Percentiles rank a stretch among this genome's conserved stretches.
phyloP scores from a whole-genome alignment of 2,113 vertebrate species.

The Lampris incognitus region DNA sequence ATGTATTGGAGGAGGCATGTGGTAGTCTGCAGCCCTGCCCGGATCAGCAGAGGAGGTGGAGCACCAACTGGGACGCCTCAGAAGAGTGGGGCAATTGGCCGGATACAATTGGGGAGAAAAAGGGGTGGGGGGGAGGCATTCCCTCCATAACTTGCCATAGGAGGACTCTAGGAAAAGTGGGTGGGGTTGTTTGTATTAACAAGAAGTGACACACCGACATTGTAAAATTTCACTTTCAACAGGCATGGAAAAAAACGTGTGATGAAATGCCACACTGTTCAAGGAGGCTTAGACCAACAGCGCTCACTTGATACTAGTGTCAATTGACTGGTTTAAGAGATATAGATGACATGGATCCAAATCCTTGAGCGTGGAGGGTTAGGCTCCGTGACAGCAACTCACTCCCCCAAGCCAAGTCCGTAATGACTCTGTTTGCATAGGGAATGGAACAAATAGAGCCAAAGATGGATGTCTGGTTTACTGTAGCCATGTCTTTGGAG shows the following conservation, averaged over 20 bases:
- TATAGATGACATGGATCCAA: conserved; percentile 64
- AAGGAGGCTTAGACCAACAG: conserved; percentile 57
- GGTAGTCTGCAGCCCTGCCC: no score
- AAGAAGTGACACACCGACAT: not conserved
- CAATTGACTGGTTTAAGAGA: conserved; percentile 68
- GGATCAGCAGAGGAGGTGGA: no score
- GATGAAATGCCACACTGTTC: conserved; percentile 55
- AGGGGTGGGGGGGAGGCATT: not conserved
- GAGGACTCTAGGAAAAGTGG: not conserved
- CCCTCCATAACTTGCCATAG: not conserved
- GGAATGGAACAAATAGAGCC: conserved; percentile 65
- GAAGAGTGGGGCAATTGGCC: no score
- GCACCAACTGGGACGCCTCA: no score
- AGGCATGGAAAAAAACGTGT: conserved; percentile 7
- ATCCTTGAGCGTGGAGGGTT: conserved; percentile 49
- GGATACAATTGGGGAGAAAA: no score
- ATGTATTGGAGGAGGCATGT: no score
- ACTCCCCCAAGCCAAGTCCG: conserved; percentile 67
- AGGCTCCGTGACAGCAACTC: conserved; percentile 67
- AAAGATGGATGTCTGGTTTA: conserved; percentile 77
- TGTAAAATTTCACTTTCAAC: conserved; percentile 45
- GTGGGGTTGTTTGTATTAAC: not conserved
- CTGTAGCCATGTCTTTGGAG: conserved; percentile 73
- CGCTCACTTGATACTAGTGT: conserved; percentile 65
- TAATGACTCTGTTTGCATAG: conserved; percentile 75